phyloP scores from a whole-genome alignment of 2,797 vertebrate species.

The Cercopithecus neglectus region DNA sequence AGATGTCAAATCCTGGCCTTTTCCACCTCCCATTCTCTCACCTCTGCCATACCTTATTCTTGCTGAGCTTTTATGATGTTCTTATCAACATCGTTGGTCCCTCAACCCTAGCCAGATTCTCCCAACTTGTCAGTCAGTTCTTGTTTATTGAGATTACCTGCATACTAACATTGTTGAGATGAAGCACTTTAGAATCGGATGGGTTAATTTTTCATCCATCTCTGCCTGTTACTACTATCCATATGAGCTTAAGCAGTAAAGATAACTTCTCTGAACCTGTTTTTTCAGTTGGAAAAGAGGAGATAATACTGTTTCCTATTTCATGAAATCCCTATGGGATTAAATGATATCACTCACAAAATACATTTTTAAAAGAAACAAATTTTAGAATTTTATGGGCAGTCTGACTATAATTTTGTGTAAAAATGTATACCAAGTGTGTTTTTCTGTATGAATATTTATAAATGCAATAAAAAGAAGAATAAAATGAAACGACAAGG shows the following conservation, averaged over 20 bases:
- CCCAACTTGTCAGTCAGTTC: not conserved
- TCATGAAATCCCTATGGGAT: not conserved
- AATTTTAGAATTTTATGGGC: not conserved
- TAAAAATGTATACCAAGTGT: not conserved
- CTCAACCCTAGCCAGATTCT: not conserved
- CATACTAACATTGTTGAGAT: not conserved
- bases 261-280: not conserved
- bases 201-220: not conserved
- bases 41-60: not conserved
- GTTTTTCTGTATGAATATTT: not conserved
- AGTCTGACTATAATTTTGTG: not conserved
- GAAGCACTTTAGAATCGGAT: not conserved
- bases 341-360: not conserved
- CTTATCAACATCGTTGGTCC: not conserved
- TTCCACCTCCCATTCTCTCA: not conserved
- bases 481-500: not conserved
- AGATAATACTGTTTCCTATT: not conserved
- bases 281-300: not conserved
- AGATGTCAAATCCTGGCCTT: not conserved
- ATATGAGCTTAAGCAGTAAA: not conserved
- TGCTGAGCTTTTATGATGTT: not conserved
- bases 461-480: slow-evolving; percentile 7
- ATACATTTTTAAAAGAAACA: not conserved
- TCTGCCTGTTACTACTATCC: not conserved
- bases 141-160: not conserved